These are phyloP conservation scores for Bombycilla garrulus DNA, from an alignment of 2,113 vertebrate species.

Conservation along the genomic window DNA sequence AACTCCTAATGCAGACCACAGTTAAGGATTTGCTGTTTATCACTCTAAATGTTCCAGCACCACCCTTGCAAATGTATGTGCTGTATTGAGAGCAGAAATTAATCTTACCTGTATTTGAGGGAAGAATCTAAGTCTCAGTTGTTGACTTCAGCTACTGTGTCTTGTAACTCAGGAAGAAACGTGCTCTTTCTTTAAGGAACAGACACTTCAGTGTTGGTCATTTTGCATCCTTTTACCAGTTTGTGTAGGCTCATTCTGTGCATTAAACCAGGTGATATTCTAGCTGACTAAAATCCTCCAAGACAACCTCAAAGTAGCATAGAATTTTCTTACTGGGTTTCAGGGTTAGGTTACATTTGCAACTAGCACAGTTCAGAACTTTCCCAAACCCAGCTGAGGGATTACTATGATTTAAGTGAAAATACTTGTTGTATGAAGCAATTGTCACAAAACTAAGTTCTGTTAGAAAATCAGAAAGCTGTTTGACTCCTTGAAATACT, in stretches of 20 bases:
- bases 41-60: background rate
- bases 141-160: background rate
- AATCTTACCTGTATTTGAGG: background rate
- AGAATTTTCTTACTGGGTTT: background rate
- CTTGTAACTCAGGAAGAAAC: background rate
- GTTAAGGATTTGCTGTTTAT: background rate
- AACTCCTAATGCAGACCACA: background rate
- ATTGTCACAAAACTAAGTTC: background rate
- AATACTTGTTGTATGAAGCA: background rate
- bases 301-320: background rate
- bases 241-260: background rate
- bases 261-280: background rate
- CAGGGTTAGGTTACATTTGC: background rate
- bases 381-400: background rate
- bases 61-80: background rate
- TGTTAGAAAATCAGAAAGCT: background rate
- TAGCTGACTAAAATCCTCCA: background rate
- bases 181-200: background rate
- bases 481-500: constrained; percentile 14
- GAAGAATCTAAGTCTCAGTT: background rate
- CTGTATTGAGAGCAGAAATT: background rate
- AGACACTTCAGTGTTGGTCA: background rate
- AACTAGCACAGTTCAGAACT: background rate
- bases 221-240: background rate
- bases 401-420: background rate